Percentiles rank a stretch among this genome's conserved stretches.
phyloP scores from a whole-genome alignment of 2,888 invertebrate species.

The Patella caerulea region DNA sequence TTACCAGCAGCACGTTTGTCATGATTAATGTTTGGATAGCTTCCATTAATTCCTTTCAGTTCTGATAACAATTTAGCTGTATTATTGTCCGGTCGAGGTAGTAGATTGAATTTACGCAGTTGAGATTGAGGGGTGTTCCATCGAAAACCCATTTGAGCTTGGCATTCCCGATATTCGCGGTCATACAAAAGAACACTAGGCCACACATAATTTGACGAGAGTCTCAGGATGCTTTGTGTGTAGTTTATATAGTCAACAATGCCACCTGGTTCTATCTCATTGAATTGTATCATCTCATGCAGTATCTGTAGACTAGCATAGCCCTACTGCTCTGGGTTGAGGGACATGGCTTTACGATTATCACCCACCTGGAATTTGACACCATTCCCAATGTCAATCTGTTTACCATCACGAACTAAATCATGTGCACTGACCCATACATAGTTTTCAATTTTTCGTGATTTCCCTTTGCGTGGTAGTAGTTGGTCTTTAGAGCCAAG shows the following conservation, averaged over 20 bases:
- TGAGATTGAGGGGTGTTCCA: background rate
- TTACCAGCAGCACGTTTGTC: background rate
- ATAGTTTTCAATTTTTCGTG: too few species aligned
- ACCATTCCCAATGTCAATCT: too few species aligned
- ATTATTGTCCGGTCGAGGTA: background rate
- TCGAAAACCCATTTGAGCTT: background rate
- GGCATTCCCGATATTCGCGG: background rate
- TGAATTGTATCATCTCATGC: background rate
- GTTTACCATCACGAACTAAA: too few species aligned
- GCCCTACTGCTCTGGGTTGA: background rate
- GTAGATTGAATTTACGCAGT: background rate
- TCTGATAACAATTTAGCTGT: too few species aligned
- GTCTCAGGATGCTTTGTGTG: background rate
- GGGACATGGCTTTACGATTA: too few species aligned
- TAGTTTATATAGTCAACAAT: background rate
- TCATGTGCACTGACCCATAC: too few species aligned
- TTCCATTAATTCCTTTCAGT: too few species aligned
- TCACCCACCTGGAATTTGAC: too few species aligned
- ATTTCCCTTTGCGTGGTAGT: too few species aligned
- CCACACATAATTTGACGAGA: background rate
- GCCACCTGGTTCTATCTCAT: background rate
- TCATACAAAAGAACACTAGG: background rate
- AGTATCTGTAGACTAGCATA: background rate
- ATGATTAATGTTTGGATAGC: too few species aligned
- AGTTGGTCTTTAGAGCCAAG: too few species aligned